phyloP scores from a whole-genome alignment of 2,888 invertebrate species.

The Loripinus fragilis region DNA sequence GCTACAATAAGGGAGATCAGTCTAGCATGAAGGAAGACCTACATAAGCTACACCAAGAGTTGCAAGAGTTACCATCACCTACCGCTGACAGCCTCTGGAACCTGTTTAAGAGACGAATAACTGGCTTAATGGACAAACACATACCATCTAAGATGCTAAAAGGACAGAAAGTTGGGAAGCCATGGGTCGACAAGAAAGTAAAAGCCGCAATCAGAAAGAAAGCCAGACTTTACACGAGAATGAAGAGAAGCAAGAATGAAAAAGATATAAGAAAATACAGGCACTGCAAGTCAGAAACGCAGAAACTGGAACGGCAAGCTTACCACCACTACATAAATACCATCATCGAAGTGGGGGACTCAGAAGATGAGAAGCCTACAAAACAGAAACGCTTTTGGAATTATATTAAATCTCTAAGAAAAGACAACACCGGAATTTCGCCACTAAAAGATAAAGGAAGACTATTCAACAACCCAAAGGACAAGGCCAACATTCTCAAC shows the following conservation, averaged over 20 bases:
- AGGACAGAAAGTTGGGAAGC: slow-evolving; percentile 7
- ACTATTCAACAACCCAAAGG: neutral
- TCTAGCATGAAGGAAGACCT: slow-evolving; percentile 12
- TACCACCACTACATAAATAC: slow-evolving; percentile 23
- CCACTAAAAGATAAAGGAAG: neutral
- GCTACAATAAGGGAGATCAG: slow-evolving; percentile 26
- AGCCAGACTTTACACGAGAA: slow-evolving; percentile 13
- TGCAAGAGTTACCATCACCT: neutral
- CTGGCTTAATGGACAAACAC: neutral
- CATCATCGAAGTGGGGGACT: slow-evolving; percentile 18
- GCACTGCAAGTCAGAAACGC: neutral
- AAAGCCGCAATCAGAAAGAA: slow-evolving; percentile 9
- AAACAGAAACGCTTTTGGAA: slow-evolving; percentile 28
- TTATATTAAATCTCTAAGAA: slow-evolving; percentile 16
- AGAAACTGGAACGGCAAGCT: slow-evolving; percentile 18
- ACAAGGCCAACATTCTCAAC: neutral
- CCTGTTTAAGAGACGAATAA: neutral
- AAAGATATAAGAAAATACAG: slow-evolving; percentile 14
- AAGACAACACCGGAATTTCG: slow-evolving; percentile 19
- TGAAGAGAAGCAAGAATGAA: neutral
- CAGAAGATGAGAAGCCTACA: neutral
- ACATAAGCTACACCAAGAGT: neutral
- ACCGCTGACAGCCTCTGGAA: too few species aligned
- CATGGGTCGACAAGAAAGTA: slow-evolving; percentile 20
- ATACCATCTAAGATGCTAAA: slow-evolving; percentile 1